These are phyloP conservation scores for Bhutanitis thaidina DNA, from an alignment of 2,888 invertebrate species.

Conservation along the genomic window DNA sequence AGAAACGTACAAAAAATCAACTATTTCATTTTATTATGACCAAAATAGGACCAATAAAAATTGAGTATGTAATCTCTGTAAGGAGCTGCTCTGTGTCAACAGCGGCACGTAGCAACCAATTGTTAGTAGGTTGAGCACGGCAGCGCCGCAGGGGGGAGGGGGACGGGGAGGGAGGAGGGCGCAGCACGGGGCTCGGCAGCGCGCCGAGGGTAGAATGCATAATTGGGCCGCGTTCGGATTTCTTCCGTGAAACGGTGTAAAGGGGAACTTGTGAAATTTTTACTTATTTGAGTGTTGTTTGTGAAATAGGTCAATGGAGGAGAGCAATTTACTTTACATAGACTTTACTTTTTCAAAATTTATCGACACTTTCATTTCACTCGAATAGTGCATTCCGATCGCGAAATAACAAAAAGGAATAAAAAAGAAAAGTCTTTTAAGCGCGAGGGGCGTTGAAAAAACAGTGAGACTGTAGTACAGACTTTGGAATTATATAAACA, in stretches of 20 bases:
- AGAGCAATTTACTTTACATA: not conserved
- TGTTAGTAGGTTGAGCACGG: conserved; percentile 11
- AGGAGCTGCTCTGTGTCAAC: conserved; percentile 10
- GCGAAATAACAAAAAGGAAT: too few relatives aligned
- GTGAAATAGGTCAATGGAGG: conserved; percentile 12
- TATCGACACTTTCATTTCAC: too few relatives aligned
- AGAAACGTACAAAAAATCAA: too few relatives aligned
- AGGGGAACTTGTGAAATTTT: conserved; percentile 13
- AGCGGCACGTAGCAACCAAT: conserved; percentile 15
- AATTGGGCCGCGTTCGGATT: conserved; percentile 30
- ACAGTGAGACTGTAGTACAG: too few relatives aligned
- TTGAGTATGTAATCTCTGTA: not conserved
- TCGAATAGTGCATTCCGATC: too few relatives aligned
- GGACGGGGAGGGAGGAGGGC: too few relatives aligned
- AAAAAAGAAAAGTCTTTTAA: too few relatives aligned
- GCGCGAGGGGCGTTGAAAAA: too few relatives aligned
- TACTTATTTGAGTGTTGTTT: conserved; percentile 2
- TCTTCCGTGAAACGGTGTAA: conserved; percentile 17
- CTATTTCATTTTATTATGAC: too few relatives aligned
- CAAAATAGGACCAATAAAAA: too few relatives aligned
- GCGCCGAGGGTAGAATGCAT: conserved; percentile 29
- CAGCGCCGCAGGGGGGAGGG: not conserved
- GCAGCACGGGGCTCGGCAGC: not conserved
- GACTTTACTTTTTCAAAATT: not conserved
- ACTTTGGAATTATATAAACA: too few relatives aligned